Evolutionary conservation across 1,140 invertebrate species (phyloP).

Genomic region (Drosophila novamexicana): DNA sequence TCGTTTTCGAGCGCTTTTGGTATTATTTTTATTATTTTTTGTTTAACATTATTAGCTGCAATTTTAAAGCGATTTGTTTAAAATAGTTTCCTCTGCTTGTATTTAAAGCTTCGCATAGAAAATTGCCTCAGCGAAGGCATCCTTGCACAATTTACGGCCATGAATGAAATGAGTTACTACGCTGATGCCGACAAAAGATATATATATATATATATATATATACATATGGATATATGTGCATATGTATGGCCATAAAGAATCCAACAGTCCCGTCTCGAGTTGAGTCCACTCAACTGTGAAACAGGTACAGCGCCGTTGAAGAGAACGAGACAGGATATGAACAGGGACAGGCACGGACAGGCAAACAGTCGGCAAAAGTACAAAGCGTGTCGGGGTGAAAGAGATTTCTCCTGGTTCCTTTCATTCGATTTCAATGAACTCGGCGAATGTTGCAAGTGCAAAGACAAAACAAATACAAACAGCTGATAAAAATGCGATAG

Average conservation of each 20-base stretch:
- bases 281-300: constrained; percentile 74
- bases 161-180: constrained; percentile 76
- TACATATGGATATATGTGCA: constrained; percentile 15
- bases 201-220: constrained; percentile 4
- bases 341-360: constrained; percentile 24
- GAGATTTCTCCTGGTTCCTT: constrained; percentile 64
- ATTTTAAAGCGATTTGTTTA: background rate
- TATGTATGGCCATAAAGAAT: constrained; percentile 64
- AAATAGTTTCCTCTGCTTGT: background rate
- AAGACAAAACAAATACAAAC: constrained; percentile 67
- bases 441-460: constrained; percentile 71
- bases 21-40: constrained; percentile 11
- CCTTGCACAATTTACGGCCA: constrained; percentile 73
- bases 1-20: background rate
- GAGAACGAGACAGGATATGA: constrained; percentile 36
- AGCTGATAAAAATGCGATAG: constrained; percentile 75
- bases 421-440: constrained; percentile 78
- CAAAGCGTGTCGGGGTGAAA: constrained; percentile 67
- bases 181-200: constrained; percentile 74
- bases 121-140: constrained; percentile 25
- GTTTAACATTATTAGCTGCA: background rate
- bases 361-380: constrained; percentile 76
- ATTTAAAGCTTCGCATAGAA: constrained; percentile 30
- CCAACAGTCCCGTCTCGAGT: constrained; percentile 42
- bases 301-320: constrained; percentile 58